Evolutionary conservation across 2,888 invertebrate species (phyloP), one percentile per base, ranked within the genome.

Genomic region (Iphiclides podalirius): DNA sequence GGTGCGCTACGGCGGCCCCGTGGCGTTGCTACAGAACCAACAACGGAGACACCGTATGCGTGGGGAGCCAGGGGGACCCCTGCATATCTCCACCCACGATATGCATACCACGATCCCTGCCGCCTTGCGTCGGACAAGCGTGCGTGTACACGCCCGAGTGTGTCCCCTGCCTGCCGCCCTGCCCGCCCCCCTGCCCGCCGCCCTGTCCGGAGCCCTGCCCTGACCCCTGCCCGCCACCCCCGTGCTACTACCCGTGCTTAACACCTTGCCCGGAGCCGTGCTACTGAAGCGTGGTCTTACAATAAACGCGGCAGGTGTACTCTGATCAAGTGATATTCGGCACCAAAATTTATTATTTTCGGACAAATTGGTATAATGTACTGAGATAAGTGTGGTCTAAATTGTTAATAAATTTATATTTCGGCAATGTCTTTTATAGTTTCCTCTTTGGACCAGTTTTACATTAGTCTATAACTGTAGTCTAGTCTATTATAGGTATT

Each of bases 1-100:
- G 70, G 57, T 60, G 58, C 33, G 69, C 68, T 0, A 52, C 66
- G 0, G 81, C 81, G 0, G 80, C 79, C 0, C 79, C 80, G 0
- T 79, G 80, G 79, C 67, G 76, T 0, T 78, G 79, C 54, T 63
- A 56, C 55, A 66, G 62, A 11, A 64, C 66, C 0, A 56, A 62
- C 2, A 72, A 73, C n/a, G 76, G 76, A 0, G 65, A 69, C 20
- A 74, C 71, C 0, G 58, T 81, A 7, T 77, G 76, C 67, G 62
- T 72, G 44, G 72, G 67, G 0, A 60, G 67, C 1, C 50, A 49
- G 0, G 70, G 72, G 0, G 61, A 63, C 1, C 79, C 79, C 0
- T 31, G 39, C 57, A 60, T 75, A 50, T 43, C 26, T 9, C 76
- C 73, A 0, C 77, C 79, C 0, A 52, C 60, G 1, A 72, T 81